Evolutionary conservation across 2,888 invertebrate species (phyloP).

Genomic region (Germaria angustata): DNA sequence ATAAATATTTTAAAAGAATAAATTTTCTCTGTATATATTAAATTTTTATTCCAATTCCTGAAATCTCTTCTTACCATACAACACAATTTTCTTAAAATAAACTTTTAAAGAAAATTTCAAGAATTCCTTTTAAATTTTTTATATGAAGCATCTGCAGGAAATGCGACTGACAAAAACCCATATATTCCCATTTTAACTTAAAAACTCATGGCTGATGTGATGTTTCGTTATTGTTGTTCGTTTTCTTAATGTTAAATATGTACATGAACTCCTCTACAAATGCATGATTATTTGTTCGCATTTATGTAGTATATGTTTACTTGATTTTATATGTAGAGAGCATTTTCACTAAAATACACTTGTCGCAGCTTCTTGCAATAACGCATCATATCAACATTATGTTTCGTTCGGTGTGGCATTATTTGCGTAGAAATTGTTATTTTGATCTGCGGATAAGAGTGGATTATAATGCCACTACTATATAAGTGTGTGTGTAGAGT

Average conservation of each 20-base stretch:
- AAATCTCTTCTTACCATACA: not conserved
- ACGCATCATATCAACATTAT: constrained; percentile 49
- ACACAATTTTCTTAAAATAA: not conserved
- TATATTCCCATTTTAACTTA: constrained; percentile 36
- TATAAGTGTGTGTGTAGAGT: not conserved
- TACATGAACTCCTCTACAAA: not conserved
- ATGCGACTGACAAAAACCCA: constrained; percentile 5
- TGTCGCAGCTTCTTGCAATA: constrained; percentile 53
- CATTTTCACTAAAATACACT: constrained; percentile 56
- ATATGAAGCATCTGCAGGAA: constrained; percentile 3
- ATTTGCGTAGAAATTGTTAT: constrained; percentile 69
- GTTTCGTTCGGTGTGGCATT: constrained; percentile 51
- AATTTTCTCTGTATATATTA: too few relatives aligned
- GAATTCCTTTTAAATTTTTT: constrained; percentile 21
- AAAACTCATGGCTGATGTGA: constrained; percentile 43
- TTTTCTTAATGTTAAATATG: constrained; percentile 37
- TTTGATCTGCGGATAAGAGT: constrained; percentile 75
- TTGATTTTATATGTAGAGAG: constrained; percentile 15
- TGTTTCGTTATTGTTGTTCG: constrained; percentile 48
- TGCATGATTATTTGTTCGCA: not conserved
- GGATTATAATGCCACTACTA: constrained; percentile 71
- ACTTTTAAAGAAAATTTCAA: not conserved
- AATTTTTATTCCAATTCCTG: too few relatives aligned
- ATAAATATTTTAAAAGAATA: too few relatives aligned
- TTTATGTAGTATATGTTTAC: not conserved